phyloP scores from a whole-genome alignment of 2,113 vertebrate genomes.

The human (Homo sapiens) region DNA sequence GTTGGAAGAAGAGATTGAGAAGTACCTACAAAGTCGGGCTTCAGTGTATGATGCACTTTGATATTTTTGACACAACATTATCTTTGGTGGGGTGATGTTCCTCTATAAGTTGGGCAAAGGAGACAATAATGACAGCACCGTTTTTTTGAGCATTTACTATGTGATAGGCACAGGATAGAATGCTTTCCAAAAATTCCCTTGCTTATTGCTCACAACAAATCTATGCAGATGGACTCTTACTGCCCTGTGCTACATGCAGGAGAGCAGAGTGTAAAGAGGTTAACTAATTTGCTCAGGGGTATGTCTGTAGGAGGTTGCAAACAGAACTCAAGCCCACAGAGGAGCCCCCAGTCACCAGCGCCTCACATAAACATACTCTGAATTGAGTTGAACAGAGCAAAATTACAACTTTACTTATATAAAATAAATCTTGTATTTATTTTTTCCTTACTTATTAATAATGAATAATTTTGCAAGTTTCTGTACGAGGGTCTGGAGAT shows the following conservation, averaged over 20 bases:
- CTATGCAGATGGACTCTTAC: not conserved
- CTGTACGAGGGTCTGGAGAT: not conserved
- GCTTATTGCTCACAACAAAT: not conserved
- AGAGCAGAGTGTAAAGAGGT: not conserved
- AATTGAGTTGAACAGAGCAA: not conserved
- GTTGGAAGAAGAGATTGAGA: not conserved
- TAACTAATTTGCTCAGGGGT: not conserved
- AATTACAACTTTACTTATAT: not conserved
- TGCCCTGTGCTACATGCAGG: fast-evolving
- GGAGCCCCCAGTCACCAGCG: not conserved
- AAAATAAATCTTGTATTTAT: not conserved
- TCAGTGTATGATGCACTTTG: not conserved
- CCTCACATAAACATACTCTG: not conserved
- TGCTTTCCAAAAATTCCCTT: not conserved
- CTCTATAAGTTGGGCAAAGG: not conserved
- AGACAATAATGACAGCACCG: not conserved
- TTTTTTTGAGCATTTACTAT: not conserved
- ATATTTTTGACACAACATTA: not conserved
- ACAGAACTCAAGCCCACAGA: fast-evolving
- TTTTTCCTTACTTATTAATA: not conserved
- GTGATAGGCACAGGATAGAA: not conserved
- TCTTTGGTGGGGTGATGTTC: not conserved
- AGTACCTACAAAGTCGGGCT: not conserved
- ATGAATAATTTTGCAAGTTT: not conserved
- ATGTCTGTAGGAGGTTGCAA: not conserved